These are phyloP conservation scores for Cliona cf. orientalis DNA, from an alignment of 37 sponge, comb jelly and placozoan species.

Conservation along the genomic window DNA sequence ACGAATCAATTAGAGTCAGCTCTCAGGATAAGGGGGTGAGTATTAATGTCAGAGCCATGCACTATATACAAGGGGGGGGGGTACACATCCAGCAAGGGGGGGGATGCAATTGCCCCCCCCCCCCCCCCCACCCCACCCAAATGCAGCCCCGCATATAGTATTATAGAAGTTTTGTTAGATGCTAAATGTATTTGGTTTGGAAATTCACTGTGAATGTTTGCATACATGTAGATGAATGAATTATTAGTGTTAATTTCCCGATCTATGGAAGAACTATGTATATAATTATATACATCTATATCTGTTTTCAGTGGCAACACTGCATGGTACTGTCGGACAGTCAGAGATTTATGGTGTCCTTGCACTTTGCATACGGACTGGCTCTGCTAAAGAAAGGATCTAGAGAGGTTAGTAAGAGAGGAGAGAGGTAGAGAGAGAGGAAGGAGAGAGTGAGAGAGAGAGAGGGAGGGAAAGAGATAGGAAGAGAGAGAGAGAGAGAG, in stretches of 20 bases:
- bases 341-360: constrained; percentile 30
- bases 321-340: constrained; percentile 13
- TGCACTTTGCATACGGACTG: constrained; percentile 23
- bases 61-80: background rate
- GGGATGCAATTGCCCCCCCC: background rate
- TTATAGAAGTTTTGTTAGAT: too few relatives aligned
- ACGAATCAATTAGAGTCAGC: background rate
- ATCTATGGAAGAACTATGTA: background rate
- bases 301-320: constrained; percentile 27
- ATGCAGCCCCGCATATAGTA: background rate
- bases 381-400: constrained; percentile 20
- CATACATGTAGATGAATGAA: background rate
- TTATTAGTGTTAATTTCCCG: background rate
- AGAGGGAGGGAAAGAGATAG: background rate
- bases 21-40: constrained; percentile 24
- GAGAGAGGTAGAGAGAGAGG: background rate
- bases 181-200: too few relatives aligned
- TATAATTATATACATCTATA: background rate
- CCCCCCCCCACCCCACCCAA: background rate
- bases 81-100: background rate
- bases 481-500: background rate
- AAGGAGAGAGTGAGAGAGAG: background rate
- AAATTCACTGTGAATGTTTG: background rate
- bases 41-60: background rate
- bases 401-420: background rate